phyloP scores from a whole-genome alignment of 2,888 invertebrate species.

The Cheilosia grossa region DNA sequence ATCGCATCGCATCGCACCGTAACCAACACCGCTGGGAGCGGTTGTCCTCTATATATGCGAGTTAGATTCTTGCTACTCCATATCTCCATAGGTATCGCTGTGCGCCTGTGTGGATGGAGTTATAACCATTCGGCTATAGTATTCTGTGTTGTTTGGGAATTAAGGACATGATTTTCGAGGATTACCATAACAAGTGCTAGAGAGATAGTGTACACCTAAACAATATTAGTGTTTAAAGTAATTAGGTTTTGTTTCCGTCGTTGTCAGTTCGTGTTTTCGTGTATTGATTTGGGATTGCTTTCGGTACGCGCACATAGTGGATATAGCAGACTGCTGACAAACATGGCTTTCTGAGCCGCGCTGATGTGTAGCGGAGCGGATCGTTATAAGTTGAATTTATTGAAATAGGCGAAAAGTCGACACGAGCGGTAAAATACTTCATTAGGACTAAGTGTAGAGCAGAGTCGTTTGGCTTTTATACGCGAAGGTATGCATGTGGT shows the following conservation, averaged over 20 bases:
- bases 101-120: constrained; percentile 27
- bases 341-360: constrained; percentile 49
- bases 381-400: constrained; percentile 62
- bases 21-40: constrained; percentile 21
- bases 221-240: constrained; percentile 74
- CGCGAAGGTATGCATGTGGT: neutral
- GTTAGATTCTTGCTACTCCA: constrained; percentile 4
- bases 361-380: constrained; percentile 17
- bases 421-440: constrained; percentile 14
- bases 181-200: constrained; percentile 69
- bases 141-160: constrained; percentile 64
- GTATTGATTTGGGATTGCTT: constrained; percentile 67
- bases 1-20: constrained; percentile 48
- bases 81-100: neutral
- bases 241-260: constrained; percentile 70
- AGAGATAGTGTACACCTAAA: constrained; percentile 69
- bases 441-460: constrained; percentile 30
- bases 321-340: constrained; percentile 23
- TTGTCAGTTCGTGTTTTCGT: constrained; percentile 50
- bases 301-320: constrained; percentile 22
- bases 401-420: constrained; percentile 12
- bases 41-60: neutral
- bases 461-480: constrained; percentile 3
- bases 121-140: constrained; percentile 64
- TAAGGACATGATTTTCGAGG: constrained; percentile 74